Evolutionary conservation across 2,797 vertebrate species (phyloP), one percentile per base, ranked within the genome.

Genomic region (Semotilus atromaculatus): DNA sequence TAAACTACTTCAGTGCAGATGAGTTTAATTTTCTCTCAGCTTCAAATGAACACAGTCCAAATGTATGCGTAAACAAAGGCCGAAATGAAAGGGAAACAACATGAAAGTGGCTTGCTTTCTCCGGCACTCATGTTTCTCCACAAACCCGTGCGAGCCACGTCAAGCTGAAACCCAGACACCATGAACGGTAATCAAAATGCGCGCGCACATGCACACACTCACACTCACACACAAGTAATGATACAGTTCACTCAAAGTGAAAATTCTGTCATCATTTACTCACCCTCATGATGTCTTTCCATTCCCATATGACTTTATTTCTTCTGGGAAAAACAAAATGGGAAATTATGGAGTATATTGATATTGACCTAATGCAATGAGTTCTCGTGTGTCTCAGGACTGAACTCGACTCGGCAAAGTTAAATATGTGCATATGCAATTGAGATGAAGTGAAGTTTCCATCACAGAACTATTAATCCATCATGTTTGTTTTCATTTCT

Each of bases 21-120:
- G 88, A 92, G 31, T 91, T 91, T 90, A 10, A 93, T 93, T 93
- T 92, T 68, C 31, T 85, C 62, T 81, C 48, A 81, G 79, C 88
- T 88, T 76, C 8, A 89, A 88, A 85, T 70, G 66, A 86, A 84
- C 55, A 40, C 58, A 85, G 67, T 91, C 89, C 86, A 93, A 91
- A 81, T 92, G 90, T 90, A 90, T 79, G 88, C 86, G 62, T 81
- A 75, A 91, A 90, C 75, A 90, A 83, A 89, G 71, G 76, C 18
- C 16, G 70, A 26, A 82, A 80, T 14, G 8, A 86, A 78, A 88
- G 81, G 36, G 14, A 88, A 73, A 85, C 80, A 84, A 84, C 71
- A 81, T 86, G 82, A 72, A 70, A 85, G 89, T 77, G 83, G 87
- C 2, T 11, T 60, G 31, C 66, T 76, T 88, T 88, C 77, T 83